These are phyloP conservation scores for Halesus radiatus DNA, from an alignment of 1,140 invertebrate genomes.

Conservation along the genomic window DNA sequence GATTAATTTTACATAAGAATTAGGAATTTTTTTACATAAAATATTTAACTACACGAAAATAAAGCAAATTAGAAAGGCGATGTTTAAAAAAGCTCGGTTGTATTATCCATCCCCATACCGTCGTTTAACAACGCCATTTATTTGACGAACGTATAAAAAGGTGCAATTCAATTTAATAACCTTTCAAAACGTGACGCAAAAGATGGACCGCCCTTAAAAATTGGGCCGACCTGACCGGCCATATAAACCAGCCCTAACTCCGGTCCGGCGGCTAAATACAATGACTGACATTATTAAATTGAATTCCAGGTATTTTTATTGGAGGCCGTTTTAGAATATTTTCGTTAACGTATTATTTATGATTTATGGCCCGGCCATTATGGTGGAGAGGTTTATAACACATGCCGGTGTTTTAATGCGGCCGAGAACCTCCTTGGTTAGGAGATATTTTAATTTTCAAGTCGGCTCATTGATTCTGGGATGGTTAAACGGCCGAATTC, in stretches of 20 bases:
- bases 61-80: no score
- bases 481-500: conserved; percentile 8
- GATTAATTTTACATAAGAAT: no score
- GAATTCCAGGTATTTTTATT: conserved; percentile 52
- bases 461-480: conserved; percentile 7
- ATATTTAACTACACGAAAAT: no score
- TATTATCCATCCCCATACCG: no score
- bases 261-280: conserved; percentile 27
- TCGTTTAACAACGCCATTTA: no score
- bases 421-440: background rate
- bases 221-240: background rate
- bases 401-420: conserved; percentile 22
- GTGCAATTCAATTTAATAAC: no score
- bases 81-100: no score
- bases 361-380: conserved; percentile 42
- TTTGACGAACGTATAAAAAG: no score
- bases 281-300: conserved; percentile 49
- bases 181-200: no score
- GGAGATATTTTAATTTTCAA: conserved; percentile 26
- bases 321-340: conserved; percentile 32
- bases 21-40: no score
- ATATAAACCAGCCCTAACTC: background rate
- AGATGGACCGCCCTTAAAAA: no score
- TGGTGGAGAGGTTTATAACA: conserved; percentile 23
- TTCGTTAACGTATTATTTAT: conserved; percentile 12